A percentile compares a stretch with the other conserved stretches of the same genome.
Evolutionary conservation across 2,113 vertebrate genomes (phyloP).

Genomic region (Scomber scombrus): DNA sequence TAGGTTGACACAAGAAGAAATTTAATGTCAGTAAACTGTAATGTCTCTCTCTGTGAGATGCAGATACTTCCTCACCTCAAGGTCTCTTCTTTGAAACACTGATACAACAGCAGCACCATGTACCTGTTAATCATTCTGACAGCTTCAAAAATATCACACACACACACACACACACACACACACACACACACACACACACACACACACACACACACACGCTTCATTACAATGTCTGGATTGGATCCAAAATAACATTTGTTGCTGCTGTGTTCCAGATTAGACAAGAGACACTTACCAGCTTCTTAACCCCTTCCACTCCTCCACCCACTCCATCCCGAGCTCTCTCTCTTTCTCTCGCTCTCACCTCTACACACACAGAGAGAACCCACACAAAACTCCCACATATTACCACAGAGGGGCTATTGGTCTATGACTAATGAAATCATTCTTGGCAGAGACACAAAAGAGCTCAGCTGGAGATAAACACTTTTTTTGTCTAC

Average conservation of each 20-base stretch:
- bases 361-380: background rate
- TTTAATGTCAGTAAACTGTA: background rate
- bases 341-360: background rate
- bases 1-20: background rate
- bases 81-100: background rate
- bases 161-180: background rate
- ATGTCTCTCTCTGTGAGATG: background rate
- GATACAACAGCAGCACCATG: slow-evolving; percentile 1
- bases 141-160: slow-evolving; percentile 12
- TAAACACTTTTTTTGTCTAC: background rate
- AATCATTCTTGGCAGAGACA: slow-evolving; percentile 41
- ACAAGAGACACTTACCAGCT: slow-evolving; percentile 40
- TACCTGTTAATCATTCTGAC: slow-evolving; percentile 47
- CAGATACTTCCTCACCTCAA: slow-evolving; percentile 29
- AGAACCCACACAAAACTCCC: slow-evolving; percentile 43
- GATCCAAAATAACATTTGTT: slow-evolving; percentile 54
- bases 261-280: slow-evolving; percentile 52
- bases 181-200: background rate
- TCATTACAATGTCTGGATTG: slow-evolving; percentile 29
- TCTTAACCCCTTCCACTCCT: slow-evolving; percentile 39
- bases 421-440: slow-evolving; percentile 56
- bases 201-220: slow-evolving; percentile 3
- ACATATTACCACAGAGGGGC: slow-evolving; percentile 30
- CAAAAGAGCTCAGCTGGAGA: slow-evolving; percentile 38
- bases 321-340: slow-evolving; percentile 27